These are phyloP conservation scores for Poeciliopsis turrubarensis DNA, from an alignment of 2,113 vertebrate genomes.

Conservation along the genomic window DNA sequence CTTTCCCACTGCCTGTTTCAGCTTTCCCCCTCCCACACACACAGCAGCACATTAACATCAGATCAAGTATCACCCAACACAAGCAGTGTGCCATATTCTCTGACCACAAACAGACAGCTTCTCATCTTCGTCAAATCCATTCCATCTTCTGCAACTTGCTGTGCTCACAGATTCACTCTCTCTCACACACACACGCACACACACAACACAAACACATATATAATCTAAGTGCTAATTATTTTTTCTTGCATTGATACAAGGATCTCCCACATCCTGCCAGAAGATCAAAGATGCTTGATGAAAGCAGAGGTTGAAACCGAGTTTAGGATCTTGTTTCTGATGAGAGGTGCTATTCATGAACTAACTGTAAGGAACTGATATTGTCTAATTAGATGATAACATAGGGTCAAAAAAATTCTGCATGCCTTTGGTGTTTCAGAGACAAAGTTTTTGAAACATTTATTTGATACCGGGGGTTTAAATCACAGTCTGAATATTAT, in stretches of 20 bases:
- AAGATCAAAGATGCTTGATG: not conserved
- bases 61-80: slow-evolving; percentile 84
- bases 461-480: not conserved
- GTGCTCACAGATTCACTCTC: slow-evolving; percentile 1
- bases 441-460: not conserved
- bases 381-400: slow-evolving; percentile 5
- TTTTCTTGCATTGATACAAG: not conserved
- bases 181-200: not conserved
- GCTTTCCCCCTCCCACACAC: slow-evolving; percentile 72
- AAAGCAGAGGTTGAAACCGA: not conserved
- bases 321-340: not conserved
- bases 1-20: slow-evolving; percentile 76
- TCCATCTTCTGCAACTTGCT: slow-evolving; percentile 40
- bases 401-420: not conserved
- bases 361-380: not conserved
- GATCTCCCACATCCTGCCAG: not conserved
- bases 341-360: not conserved
- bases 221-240: slow-evolving; percentile 5
- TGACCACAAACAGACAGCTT: slow-evolving; percentile 80
- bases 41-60: slow-evolving; percentile 84
- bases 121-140: slow-evolving; percentile 63
- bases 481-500: not conserved
- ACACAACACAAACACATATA: not conserved
- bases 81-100: slow-evolving; percentile 77
- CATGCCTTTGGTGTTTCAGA: not conserved